Evolutionary conservation across 2,797 vertebrate genomes (phyloP), one percentile per base, ranked within the genome.

Genomic region (Artibeus jamaicensis): DNA sequence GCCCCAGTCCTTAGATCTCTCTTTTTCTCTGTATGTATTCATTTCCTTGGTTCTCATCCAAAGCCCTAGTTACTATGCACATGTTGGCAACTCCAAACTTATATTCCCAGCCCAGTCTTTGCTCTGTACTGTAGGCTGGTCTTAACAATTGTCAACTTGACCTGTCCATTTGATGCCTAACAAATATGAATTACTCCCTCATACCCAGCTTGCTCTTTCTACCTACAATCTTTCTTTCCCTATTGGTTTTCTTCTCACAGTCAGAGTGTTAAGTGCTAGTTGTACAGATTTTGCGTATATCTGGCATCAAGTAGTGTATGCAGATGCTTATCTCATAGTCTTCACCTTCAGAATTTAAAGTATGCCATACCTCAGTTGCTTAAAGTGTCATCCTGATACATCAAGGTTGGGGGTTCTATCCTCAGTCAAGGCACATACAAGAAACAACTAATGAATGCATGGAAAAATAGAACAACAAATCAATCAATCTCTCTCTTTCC

Each of bases 261-360:
- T 39, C 70, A 55, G 22, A 76, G 2, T 29, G 2, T 32, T 94
- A 39, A 71, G 57, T 32, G 55, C 19, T 86, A 57, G 19, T 24
- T 32, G 22, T 55, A 48, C 3, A 85, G 29, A 62, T 74, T 74
- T 88, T 44, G 48, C 4, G 10, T 37, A 32, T n/a, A 59, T 59
- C 14, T 26, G 21, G 29, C 5, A 14, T 68, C 11, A 18, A 2
- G 1, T 32, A 22, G 2, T 3, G 0, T 55, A 5, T 62, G 2
- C 9, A 39, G 37, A 57, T 55, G 42, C 2, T 88, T 57, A 50
- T 37, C 29, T 59, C 29, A 24, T 8, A 4, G n/a, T 67, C 21
- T 88, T 55, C 71, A 42, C n/a, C 18, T 4, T 90, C 73, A 77
- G 53, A 70, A 19, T 91, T 90, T 88, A 85, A 89, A 93, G 26